Conservation (phyloP, 2,113 vertebrate genomes). For the Tragelaphus strepsiceros region DNA sequence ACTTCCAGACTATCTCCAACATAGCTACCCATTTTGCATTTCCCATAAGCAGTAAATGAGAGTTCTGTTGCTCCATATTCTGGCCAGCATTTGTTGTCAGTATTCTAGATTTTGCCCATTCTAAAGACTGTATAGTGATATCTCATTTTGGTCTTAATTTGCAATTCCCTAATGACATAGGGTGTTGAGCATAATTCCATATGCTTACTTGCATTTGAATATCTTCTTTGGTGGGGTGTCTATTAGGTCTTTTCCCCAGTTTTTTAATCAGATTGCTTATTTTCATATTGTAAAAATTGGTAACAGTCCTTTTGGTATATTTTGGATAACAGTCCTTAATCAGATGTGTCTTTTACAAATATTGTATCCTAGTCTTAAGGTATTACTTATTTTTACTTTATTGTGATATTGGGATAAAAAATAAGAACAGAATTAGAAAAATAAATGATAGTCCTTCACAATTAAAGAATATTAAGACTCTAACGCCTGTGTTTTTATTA, state of each 20-base stretch:
- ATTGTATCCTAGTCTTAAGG: background rate
- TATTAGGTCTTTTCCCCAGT: background rate
- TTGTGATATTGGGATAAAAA: background rate
- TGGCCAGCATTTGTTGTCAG: background rate
- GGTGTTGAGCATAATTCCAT: background rate
- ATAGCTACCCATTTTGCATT: background rate
- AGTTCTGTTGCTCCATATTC: background rate
- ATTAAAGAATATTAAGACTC: background rate
- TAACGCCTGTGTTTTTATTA: slow-evolving; percentile 8
- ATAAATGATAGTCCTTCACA: slow-evolving; percentile 19
- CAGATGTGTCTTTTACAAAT: background rate
- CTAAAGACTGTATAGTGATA: background rate
- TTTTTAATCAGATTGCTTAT: background rate
- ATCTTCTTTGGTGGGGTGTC: background rate
- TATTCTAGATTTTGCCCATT: background rate
- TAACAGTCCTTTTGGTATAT: background rate
- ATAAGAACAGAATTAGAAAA: slow-evolving; percentile 3
- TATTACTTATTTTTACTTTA: background rate
- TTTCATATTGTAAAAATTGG: background rate
- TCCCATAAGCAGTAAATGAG: background rate
- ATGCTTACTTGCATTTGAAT: background rate
- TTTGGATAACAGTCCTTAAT: background rate
- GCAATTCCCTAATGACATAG: background rate
- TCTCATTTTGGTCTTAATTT: slow-evolving; percentile 3
- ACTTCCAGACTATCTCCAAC: background rate